phyloP scores from a whole-genome alignment of 2,888 invertebrate species.

The Apomyelois bistriatella region DNA sequence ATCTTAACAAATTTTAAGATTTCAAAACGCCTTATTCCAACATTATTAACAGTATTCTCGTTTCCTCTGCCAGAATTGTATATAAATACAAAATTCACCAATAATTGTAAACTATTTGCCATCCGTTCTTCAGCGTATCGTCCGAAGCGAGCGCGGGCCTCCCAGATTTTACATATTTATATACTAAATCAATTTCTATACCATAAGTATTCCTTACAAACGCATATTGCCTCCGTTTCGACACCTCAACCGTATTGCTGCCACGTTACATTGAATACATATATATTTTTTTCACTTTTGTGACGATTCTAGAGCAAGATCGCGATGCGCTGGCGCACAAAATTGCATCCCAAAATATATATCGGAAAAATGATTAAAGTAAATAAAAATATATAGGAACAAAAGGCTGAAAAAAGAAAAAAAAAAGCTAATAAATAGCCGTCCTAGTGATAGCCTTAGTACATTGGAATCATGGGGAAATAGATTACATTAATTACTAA shows the following conservation, averaged over 20 bases:
- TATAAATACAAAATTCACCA: neutral
- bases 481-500: slow-evolving; percentile 16
- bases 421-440: slow-evolving; percentile 30
- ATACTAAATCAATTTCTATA: slow-evolving; percentile 36
- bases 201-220: slow-evolving; percentile 35
- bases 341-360: slow-evolving; percentile 26
- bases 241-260: slow-evolving; percentile 18
- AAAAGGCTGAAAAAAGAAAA: slow-evolving; percentile 33
- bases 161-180: slow-evolving; percentile 29
- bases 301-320: slow-evolving; percentile 13
- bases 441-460: slow-evolving; percentile 29
- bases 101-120: neutral
- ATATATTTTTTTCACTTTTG: slow-evolving; percentile 16
- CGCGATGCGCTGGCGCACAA: neutral
- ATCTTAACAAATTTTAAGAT: too few species aligned
- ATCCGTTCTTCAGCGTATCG: neutral
- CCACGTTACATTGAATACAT: neutral
- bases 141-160: neutral
- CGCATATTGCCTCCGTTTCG: slow-evolving; percentile 24
- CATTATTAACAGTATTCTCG: too few species aligned
- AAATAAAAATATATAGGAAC: slow-evolving; percentile 42
- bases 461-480: slow-evolving; percentile 18
- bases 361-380: slow-evolving; percentile 35
- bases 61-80: too few species aligned
- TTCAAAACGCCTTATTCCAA: too few species aligned